Conservation (phyloP, 2,888 invertebrate genomes). For the Schizotus pectinicornis region DNA sequence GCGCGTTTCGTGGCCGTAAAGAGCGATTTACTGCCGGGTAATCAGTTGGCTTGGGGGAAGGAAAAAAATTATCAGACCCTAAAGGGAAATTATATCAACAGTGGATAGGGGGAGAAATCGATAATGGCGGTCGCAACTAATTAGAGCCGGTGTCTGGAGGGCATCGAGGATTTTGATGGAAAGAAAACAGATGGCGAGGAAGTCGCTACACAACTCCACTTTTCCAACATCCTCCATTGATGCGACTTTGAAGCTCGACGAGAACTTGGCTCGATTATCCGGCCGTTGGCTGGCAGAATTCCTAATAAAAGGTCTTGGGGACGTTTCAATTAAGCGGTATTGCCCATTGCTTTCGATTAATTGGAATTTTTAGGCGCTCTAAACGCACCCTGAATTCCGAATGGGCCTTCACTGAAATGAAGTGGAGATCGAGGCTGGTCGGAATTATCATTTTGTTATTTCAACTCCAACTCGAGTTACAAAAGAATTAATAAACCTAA, state of each 20-base stretch:
- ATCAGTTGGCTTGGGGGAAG: neutral
- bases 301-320: too few relatives aligned
- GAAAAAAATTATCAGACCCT: constrained; percentile 19
- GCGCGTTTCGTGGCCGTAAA: constrained; percentile 20
- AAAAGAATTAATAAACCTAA: too few relatives aligned
- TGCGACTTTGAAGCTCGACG: constrained; percentile 12
- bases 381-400: too few relatives aligned
- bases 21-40: constrained; percentile 14
- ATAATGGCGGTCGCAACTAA: constrained; percentile 13
- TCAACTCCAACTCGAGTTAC: too few relatives aligned
- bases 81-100: constrained; percentile 17
- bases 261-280: neutral
- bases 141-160: constrained; percentile 9
- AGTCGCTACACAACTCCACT: neutral
- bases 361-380: too few relatives aligned
- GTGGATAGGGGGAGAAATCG: constrained; percentile 5
- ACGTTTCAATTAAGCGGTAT: too few relatives aligned
- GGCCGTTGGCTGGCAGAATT: too few relatives aligned
- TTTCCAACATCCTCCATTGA: constrained; percentile 12
- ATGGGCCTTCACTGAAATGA: too few relatives aligned
- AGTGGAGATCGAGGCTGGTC: too few relatives aligned
- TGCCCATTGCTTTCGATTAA: too few relatives aligned
- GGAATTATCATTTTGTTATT: too few relatives aligned
- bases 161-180: constrained; percentile 10
- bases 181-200: constrained; percentile 7